Base-by-base conservation (phyloP, 2,888 invertebrate genomes). In the Lysandra coridon region DNA sequence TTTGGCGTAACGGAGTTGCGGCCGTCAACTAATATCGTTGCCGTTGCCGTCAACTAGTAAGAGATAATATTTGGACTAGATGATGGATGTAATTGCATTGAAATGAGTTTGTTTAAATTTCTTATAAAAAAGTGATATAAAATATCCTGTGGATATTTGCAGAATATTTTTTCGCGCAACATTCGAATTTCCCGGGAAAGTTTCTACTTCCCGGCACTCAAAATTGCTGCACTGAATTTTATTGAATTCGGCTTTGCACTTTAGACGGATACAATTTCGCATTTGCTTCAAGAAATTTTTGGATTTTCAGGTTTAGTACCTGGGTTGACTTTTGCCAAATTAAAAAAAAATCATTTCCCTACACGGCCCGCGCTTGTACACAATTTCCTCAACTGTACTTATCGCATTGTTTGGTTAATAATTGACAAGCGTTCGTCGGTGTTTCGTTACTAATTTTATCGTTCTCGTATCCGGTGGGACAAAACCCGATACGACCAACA, bases 361-460 rank as follows among this genome's bases (percentile, higher is more conserved):
- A 0, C 49, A 49, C 49, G 10, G 3, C 10, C 10, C 49, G 12
- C 49, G 14, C 57, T 53, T 14, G 14, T 17, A 57, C 57, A 57
- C 17, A 57, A 57, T 57, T 17, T 57, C 17, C 57, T 57, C 57
- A 49, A 49, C 49, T 57, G 57, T 57, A 17, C 57, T 57, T 57
- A 57, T 17, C 57, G 12, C 57, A 30, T 23, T 64, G 64, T 69
- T 69, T 37, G 69, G 69, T 69, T 69, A 14, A 69, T 69, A 14
- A 69, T 33, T 69, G 69, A 69, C 69, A 69, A 69, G 33, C 17
- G 69, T 69, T 69, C 23, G 69, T 69, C 17, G 6, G 69, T 69
- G 69, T 69, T 69, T 37, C 12, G 37, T 69, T 69, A 69, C 69
- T 33, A 69, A 69, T 37, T 69, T 69, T 69, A 69, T 69, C 69